A percentile compares a stretch with the other conserved stretches of the same genome.
Evolutionary conservation across 2,888 invertebrate species (phyloP).

Genomic region (Sceliomorpha sp.): DNA sequence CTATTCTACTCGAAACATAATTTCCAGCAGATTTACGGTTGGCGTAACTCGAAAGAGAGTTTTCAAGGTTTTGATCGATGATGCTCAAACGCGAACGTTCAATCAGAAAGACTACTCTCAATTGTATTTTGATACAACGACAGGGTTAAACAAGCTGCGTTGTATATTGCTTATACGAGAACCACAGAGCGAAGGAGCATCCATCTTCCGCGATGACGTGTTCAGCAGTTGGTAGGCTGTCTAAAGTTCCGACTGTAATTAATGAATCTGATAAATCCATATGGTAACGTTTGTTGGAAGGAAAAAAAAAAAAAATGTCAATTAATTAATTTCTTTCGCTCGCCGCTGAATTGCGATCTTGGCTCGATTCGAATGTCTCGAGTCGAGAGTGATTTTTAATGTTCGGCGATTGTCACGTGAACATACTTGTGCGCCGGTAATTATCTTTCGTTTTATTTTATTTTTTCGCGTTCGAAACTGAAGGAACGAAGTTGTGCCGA

Average conservation of each 20-base stretch:
- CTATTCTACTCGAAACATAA: slow-evolving; percentile 1
- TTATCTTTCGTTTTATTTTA: too few relatives aligned
- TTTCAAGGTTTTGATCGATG: slow-evolving; percentile 39
- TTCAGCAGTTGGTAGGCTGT: slow-evolving; percentile 57
- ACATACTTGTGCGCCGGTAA: too few relatives aligned
- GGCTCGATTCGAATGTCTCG: too few relatives aligned
- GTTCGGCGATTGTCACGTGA: too few relatives aligned
- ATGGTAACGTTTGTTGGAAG: slow-evolving; percentile 6
- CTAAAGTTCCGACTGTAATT: slow-evolving; percentile 57
- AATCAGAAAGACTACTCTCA: slow-evolving; percentile 34
- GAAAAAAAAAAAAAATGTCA: slow-evolving; percentile 9
- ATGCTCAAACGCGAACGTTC: slow-evolving; percentile 29
- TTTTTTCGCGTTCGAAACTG: too few relatives aligned
- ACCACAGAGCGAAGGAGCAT: slow-evolving; percentile 58
- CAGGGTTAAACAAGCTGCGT: slow-evolving; percentile 54
- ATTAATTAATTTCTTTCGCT: too few relatives aligned
- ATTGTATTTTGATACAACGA: slow-evolving; percentile 59
- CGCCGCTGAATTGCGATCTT: too few relatives aligned
- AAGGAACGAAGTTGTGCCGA: too few relatives aligned
- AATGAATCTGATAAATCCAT: slow-evolving; percentile 55
- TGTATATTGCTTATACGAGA: slow-evolving; percentile 28
- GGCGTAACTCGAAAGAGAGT: slow-evolving; percentile 16
- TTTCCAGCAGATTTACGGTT: slow-evolving; percentile 9
- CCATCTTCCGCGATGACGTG: slow-evolving; percentile 63
- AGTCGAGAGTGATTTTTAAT: too few relatives aligned